Evolutionary conservation across 2,888 invertebrate genomes (phyloP).

Genomic region (Pomacea canaliculata): DNA sequence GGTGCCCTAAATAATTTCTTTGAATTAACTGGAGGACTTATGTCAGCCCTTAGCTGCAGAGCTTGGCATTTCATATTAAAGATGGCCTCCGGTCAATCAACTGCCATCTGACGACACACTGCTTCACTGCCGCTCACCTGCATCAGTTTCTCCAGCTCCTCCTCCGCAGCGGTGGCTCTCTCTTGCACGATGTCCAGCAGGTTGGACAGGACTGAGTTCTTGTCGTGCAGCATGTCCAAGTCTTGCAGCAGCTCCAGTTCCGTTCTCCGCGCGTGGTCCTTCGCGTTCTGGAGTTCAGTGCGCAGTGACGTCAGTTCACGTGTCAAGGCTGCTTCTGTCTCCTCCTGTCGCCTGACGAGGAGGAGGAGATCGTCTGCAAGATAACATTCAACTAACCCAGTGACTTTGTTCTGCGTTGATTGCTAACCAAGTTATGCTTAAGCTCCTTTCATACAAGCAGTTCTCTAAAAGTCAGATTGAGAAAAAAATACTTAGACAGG

Average conservation of each 20-base stretch:
- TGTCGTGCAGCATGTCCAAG: constrained; percentile 60
- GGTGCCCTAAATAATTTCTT: too few relatives aligned
- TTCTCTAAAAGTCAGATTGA: too few relatives aligned
- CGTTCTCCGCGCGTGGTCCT: constrained; percentile 53
- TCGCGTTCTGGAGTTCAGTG: constrained; percentile 45
- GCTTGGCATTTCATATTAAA: too few relatives aligned
- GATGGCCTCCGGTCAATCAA: too few relatives aligned
- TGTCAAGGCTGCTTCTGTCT: constrained; percentile 80
- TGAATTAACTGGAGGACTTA: too few relatives aligned
- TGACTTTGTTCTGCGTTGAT: background rate
- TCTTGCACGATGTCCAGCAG: constrained; percentile 67
- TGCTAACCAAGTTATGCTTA: background rate
- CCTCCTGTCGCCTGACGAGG: constrained; percentile 70
- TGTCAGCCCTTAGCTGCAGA: too few relatives aligned
- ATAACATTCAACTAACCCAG: background rate
- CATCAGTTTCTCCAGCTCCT: constrained; percentile 56
- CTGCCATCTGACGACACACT: too few relatives aligned
- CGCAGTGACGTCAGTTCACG: constrained; percentile 53
- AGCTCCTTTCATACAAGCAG: too few relatives aligned
- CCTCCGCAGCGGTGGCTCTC: constrained; percentile 64
- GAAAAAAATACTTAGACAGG: too few relatives aligned
- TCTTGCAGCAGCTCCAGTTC: constrained; percentile 60
- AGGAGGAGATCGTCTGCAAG: constrained; percentile 49
- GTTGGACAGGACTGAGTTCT: constrained; percentile 61
- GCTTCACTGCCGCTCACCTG: constrained; percentile 33